Base-by-base conservation (phyloP, 2,797 vertebrate genomes). In the Bovichtus variegatus region DNA sequence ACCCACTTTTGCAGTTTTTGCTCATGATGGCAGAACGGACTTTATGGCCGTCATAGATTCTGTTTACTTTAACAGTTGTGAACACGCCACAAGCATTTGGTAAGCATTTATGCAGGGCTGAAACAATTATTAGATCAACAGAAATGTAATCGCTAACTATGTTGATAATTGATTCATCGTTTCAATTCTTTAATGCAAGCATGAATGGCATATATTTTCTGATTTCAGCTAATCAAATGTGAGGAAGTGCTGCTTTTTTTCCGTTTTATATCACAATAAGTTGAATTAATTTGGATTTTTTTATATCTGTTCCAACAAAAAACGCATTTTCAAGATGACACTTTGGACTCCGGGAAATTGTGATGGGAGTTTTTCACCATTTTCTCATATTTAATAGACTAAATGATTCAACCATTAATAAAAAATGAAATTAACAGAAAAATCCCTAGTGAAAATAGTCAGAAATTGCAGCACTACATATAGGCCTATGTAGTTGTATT, bases 21-120 rank as follows among this genome's bases (percentile, higher is more conserved):
- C 74, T 78, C 80, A 81, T 57, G 67, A 57, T 49, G 13, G 83
- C 50, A 81, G 70, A 86, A 76, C 64, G 75, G 38, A 51, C 60
- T 53, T 57, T 16, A n/a, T 8, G 36, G 58, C 51, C 49, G 1
- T 63, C 44, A 43, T 18, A 46, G 49, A 73, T 46, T 71, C 43
- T 25, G 67, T 77, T 71, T 46, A 70, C 38, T 66, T 51, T 9
- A 68, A 77, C 19, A 53, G 49, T 60, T 61, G 73, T 62, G 40
- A 64, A 77, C 47, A 3, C 21, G 9, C 18, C 25, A 23, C 18
- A 49, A 41, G 43, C 23, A 18, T 57, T 60, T 54, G 21, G 38
- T 21, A 63, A 51, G 49, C 23, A 6, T 40, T 44, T 29, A 31
- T 25, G 21, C 16, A 19, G 25, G 12, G 15, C 46, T 63, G 36